Evolutionary conservation across 2,113 vertebrate genomes (phyloP), one percentile per base, ranked within the genome.

Genomic region (Crotalus helleri): DNA sequence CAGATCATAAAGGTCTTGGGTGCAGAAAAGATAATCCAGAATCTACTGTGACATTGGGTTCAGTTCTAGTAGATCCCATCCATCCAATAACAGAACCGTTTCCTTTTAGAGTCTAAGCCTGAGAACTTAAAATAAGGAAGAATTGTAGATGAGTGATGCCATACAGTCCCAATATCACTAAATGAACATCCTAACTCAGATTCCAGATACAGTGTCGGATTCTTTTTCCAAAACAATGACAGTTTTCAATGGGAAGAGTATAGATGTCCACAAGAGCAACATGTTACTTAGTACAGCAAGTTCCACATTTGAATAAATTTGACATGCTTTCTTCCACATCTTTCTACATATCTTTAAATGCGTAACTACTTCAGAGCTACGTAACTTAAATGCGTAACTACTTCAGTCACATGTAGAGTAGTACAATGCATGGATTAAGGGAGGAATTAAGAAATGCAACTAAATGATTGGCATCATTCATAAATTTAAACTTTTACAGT

Each of bases 401-500:
- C 15, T 39, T 74, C n/a, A 49, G 85, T 91, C 93, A 8, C 0
- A 23, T 29, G 91, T 19, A 55, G 46, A 44, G 10, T 29, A 49
- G 15, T 0, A 0, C 49, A 6, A 90, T 81, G 11, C 0, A 2
- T 33, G 85, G 13, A 58, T 58, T 69, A 44, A 33, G 23, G 12
- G 23, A 33, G 44, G 5, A 24, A 85, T 57, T 49, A 46, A 44
- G 7, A 0, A 5, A 46, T 0, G 4, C 15, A 90, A 5, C 91
- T 87, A 1, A 0, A 1, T 6, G 17, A 29, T 26, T 85, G 23
- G 12, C n/a, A 51, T 11, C 13, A 2, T 0, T 26, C 29, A 19
- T 24, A 0, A 13, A 4, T 87, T 3, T 3, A 19, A n/a, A 33
- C 0, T 0, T 0, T 4, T 55, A 55, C 23, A 57, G 90, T 85